Evolutionary conservation across 2,888 invertebrate species (phyloP).

Genomic region (Ectemnius cavifrons): DNA sequence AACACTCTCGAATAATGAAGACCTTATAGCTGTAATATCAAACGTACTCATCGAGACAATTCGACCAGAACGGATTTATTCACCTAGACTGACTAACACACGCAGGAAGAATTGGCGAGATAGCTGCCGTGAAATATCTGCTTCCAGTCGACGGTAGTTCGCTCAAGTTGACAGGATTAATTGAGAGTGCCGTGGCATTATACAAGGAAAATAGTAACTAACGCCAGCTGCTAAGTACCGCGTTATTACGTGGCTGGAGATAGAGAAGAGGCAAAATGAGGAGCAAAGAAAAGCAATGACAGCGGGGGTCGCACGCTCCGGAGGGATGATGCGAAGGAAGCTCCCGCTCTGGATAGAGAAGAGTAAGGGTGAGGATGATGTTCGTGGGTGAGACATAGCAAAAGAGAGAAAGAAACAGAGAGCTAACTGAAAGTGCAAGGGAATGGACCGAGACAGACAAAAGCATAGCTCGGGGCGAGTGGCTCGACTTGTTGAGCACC

Average conservation of each 20-base stretch:
- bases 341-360: slow-evolving; percentile 9
- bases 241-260: slow-evolving; percentile 41
- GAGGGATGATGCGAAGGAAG: too few species aligned
- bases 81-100: too few species aligned
- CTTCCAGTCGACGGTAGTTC: too few species aligned
- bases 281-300: slow-evolving; percentile 13
- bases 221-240: slow-evolving; percentile 19
- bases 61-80: too few species aligned
- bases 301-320: slow-evolving; percentile 5
- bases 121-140: too few species aligned
- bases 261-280: slow-evolving; percentile 11
- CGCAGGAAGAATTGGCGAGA: too few species aligned
- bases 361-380: neutral
- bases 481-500: slow-evolving; percentile 66
- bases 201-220: slow-evolving; percentile 52
- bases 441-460: slow-evolving; percentile 17
- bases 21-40: too few species aligned
- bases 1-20: too few species aligned
- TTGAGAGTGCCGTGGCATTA: slow-evolving; percentile 32
- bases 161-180: slow-evolving; percentile 26
- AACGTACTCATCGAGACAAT: too few species aligned
- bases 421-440: slow-evolving; percentile 1
- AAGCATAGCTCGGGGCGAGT: slow-evolving; percentile 36
- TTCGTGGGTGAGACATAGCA: neutral
- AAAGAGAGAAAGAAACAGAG: slow-evolving; percentile 12